Percentiles rank a stretch among this genome's conserved stretches.
Conservation (phyloP, 2,113 vertebrate species). For the Ceratotherium simum region DNA sequence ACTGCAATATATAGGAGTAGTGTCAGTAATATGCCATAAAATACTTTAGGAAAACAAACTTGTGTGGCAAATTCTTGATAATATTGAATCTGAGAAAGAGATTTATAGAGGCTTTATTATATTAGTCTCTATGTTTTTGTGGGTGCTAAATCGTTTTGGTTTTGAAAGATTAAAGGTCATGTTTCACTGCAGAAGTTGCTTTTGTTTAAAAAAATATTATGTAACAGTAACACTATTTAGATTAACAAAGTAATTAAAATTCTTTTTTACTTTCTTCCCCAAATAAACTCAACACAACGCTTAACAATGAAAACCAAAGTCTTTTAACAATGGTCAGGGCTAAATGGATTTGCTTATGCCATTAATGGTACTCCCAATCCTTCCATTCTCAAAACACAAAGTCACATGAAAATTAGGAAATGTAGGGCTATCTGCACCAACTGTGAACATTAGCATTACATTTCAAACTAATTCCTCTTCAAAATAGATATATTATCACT, state of each 20-base stretch:
- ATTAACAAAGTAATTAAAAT: constrained; percentile 10
- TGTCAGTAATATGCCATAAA: neutral
- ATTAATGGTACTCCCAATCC: neutral
- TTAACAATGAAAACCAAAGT: constrained; percentile 35
- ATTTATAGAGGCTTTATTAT: neutral
- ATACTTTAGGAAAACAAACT: neutral
- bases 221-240: constrained; percentile 4
- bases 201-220: neutral
- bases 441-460: neutral
- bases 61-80: neutral
- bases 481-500: neutral
- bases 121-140: neutral
- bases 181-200: neutral
- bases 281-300: neutral
- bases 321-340: constrained; percentile 23
- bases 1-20: neutral
- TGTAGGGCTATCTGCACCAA: neutral
- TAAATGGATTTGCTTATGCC: neutral
- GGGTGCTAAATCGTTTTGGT: neutral
- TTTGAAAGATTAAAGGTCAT: neutral
- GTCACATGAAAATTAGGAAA: neutral
- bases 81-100: neutral
- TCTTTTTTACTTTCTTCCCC: neutral
- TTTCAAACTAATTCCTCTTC: constrained; percentile 42
- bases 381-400: constrained; percentile 37